phyloP scores from a whole-genome alignment of 1,140 invertebrate species.

The Mylabris phalerata region DNA sequence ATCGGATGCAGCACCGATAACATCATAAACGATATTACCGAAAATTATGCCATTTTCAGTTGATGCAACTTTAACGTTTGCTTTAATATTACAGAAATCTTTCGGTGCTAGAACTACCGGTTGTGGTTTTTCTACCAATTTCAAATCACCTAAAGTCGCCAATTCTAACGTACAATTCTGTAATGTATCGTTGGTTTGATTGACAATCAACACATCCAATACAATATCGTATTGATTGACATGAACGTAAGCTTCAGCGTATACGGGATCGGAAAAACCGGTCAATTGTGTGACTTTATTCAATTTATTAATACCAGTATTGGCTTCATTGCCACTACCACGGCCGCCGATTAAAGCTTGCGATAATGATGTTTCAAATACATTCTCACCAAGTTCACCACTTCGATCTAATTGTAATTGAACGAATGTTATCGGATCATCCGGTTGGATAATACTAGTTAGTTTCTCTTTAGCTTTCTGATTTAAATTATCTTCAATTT shows the following conservation, averaged over 20 bases:
- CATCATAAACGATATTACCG: slow-evolving; percentile 99
- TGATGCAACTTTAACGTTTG: slow-evolving; percentile 90
- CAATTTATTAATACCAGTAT: slow-evolving; percentile 54
- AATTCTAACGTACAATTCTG: slow-evolving; percentile 97
- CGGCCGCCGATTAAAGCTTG: slow-evolving; percentile 75
- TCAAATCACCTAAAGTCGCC: slow-evolving; percentile 95
- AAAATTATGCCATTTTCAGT: slow-evolving; percentile 99
- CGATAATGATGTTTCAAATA: slow-evolving; percentile 92
- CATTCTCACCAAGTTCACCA: slow-evolving; percentile 74
- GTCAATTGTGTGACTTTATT: slow-evolving; percentile 96
- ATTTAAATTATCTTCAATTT: slow-evolving; percentile 56
- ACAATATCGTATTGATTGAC: slow-evolving; percentile 99
- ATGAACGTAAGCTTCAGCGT: slow-evolving; percentile 97
- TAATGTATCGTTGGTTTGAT: slow-evolving; percentile 95
- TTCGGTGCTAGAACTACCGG: slow-evolving; percentile 91
- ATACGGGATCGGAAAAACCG: slow-evolving; percentile 99
- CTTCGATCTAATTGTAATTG: slow-evolving; percentile 72
- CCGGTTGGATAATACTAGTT: slow-evolving; percentile 69
- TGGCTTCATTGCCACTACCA: slow-evolving; percentile 41
- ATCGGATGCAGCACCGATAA: slow-evolving; percentile 86
- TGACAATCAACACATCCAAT: slow-evolving; percentile 94
- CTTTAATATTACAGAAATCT: slow-evolving; percentile 97
- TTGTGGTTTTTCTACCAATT: slow-evolving; percentile 94
- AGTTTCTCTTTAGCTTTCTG: slow-evolving; percentile 63
- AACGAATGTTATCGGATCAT: slow-evolving; percentile 80